These are phyloP conservation scores for Saguinus midas DNA, from an alignment of 2,113 vertebrate genomes.

Conservation along the genomic window DNA sequence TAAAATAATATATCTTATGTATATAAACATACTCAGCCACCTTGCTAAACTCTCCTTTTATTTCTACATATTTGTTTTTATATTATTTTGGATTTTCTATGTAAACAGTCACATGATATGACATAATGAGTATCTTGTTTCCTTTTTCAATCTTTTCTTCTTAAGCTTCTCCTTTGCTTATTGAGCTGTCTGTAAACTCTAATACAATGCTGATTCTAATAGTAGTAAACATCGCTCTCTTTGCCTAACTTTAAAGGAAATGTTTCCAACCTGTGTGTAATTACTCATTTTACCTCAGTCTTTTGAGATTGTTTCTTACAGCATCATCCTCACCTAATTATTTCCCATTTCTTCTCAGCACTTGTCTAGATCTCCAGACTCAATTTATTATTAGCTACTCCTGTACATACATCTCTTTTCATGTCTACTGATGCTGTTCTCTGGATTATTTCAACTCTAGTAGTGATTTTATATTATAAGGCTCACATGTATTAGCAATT, in stretches of 20 bases:
- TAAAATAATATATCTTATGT: no score
- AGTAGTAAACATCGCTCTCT: not conserved
- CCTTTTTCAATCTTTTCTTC: not conserved
- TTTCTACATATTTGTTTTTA: not conserved
- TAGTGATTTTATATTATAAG: not conserved
- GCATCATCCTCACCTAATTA: not conserved
- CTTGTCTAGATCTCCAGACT: not conserved
- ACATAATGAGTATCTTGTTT: not conserved
- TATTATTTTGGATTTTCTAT: not conserved
- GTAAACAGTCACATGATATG: not conserved
- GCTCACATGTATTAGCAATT: not conserved
- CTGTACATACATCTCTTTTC: not conserved
- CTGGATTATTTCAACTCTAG: not conserved
- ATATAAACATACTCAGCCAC: not conserved
- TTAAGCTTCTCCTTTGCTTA: not conserved
- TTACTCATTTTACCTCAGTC: not conserved
- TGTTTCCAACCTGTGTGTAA: not conserved
- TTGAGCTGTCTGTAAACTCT: not conserved
- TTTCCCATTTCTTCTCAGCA: not conserved
- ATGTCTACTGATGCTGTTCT: not conserved
- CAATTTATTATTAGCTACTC: not conserved
- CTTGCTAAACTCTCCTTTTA: constrained; percentile 1
- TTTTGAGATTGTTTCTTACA: not conserved
- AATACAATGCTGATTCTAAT: not conserved
- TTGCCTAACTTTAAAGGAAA: not conserved